Conservation (phyloP, 2,888 invertebrate species). For the Volucella inanis region DNA sequence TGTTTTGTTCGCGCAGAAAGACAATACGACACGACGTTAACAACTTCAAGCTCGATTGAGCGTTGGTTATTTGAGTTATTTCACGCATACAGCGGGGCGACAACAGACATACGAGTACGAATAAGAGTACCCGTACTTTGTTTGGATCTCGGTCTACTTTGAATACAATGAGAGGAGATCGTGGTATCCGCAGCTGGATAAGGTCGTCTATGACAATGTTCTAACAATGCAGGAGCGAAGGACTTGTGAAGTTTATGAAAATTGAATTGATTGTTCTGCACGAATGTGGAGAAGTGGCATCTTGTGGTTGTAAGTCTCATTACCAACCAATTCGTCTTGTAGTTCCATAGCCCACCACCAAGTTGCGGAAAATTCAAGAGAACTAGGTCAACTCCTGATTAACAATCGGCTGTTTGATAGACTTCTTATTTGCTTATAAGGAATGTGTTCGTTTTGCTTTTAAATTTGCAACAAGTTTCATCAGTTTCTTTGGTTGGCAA, state of each 20-base stretch:
- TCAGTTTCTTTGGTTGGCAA: no score
- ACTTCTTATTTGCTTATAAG: no score
- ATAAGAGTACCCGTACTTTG: constrained; percentile 11
- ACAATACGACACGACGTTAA: constrained; percentile 70
- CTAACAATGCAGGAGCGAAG: neutral
- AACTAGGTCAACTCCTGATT: no score
- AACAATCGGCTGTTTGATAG: no score
- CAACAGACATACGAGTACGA: neutral
- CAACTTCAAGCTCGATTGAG: constrained; percentile 71
- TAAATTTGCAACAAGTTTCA: no score
- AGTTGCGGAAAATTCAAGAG: no score
- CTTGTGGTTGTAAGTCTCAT: neutral
- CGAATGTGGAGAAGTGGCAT: neutral
- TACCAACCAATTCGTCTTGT: no score
- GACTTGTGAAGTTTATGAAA: constrained; percentile 8
- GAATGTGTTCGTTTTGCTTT: no score
- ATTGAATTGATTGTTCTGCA: constrained; percentile 13
- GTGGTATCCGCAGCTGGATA: neutral
- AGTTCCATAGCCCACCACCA: neutral
- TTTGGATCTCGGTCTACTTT: constrained; percentile 1
- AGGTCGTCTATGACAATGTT: constrained; percentile 10
- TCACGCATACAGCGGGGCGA: constrained; percentile 47
- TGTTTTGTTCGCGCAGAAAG: constrained; percentile 53
- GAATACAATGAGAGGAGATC: constrained; percentile 18
- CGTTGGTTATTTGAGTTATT: constrained; percentile 69